These are phyloP conservation scores for Ctenopoma multispine DNA, from an alignment of 2,797 vertebrate genomes.

Conservation along the genomic window DNA sequence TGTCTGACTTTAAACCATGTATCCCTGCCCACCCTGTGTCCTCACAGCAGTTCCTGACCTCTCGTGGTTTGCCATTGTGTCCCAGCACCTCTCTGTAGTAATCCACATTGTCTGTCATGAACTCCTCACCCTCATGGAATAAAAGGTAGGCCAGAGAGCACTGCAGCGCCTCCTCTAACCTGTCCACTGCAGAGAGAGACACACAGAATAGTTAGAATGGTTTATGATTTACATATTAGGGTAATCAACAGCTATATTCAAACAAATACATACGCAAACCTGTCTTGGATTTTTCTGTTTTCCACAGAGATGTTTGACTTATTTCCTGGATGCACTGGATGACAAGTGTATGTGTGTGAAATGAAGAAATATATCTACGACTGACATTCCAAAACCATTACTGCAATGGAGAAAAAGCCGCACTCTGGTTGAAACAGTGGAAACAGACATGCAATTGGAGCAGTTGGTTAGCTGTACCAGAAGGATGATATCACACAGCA, in stretches of 20 bases:
- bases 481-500: slow-evolving; percentile 12
- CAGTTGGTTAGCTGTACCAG: background rate
- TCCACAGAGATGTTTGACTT: slow-evolving; percentile 2
- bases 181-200: slow-evolving; percentile 78
- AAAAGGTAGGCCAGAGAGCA: slow-evolving; percentile 92
- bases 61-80: slow-evolving; percentile 80
- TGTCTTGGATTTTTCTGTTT: background rate
- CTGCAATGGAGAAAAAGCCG: slow-evolving; percentile 47
- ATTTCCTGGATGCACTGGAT: slow-evolving; percentile 8
- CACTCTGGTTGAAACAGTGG: slow-evolving; percentile 56
- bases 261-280: background rate
- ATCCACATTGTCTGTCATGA: slow-evolving; percentile 89
- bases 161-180: slow-evolving; percentile 87
- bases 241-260: background rate
- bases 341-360: slow-evolving; percentile 18
- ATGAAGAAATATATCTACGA: slow-evolving; percentile 39
- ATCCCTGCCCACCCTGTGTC: background rate
- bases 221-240: slow-evolving; percentile 7
- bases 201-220: background rate
- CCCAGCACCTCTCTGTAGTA: slow-evolving; percentile 89
- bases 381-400: slow-evolving; percentile 67
- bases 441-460: slow-evolving; percentile 30
- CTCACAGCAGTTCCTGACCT: slow-evolving; percentile 80
- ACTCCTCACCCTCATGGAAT: slow-evolving; percentile 90
- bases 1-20: background rate